A percentile compares a stretch with the other conserved stretches of the same genome.
These are phyloP conservation scores for Drepana falcataria DNA, from an alignment of 2,888 invertebrate species.

Conservation along the genomic window DNA sequence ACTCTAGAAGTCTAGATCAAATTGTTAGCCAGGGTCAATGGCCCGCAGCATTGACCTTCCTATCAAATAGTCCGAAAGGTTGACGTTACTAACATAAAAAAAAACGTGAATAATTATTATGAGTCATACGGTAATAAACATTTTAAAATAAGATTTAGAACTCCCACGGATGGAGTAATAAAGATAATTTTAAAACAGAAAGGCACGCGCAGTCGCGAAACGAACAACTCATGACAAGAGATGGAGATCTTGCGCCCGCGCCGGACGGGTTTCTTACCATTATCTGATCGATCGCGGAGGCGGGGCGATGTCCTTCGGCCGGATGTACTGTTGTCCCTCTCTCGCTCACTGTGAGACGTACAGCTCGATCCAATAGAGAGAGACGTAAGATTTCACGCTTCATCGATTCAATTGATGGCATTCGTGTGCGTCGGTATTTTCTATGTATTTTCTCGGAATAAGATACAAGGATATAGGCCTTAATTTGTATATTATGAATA, in stretches of 20 bases:
- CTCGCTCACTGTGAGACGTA: slow-evolving; percentile 14
- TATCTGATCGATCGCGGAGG: slow-evolving; percentile 70
- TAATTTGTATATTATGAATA: background rate
- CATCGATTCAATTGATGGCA: slow-evolving; percentile 50
- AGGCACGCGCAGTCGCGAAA: slow-evolving; percentile 50
- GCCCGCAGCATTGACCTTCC: slow-evolving; percentile 4
- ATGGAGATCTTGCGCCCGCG: slow-evolving; percentile 56
- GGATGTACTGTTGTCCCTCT: slow-evolving; percentile 40
- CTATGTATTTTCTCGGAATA: slow-evolving; percentile 13
- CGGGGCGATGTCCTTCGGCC: slow-evolving; percentile 44
- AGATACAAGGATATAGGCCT: background rate
- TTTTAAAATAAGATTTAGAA: slow-evolving; percentile 45
- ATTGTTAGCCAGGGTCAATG: too few relatives aligned
- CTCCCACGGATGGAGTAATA: slow-evolving; percentile 65
- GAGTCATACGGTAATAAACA: slow-evolving; percentile 51
- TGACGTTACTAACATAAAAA: slow-evolving; percentile 22
- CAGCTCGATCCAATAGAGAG: slow-evolving; percentile 24
- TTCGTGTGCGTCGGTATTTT: slow-evolving; percentile 13
- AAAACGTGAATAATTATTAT: slow-evolving; percentile 47
- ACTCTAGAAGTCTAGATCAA: too few relatives aligned
- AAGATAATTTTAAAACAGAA: slow-evolving; percentile 70
- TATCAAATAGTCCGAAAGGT: background rate
- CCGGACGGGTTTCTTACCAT: slow-evolving; percentile 53
- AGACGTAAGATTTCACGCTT: slow-evolving; percentile 47
- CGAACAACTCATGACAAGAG: slow-evolving; percentile 45